phyloP scores from a whole-genome alignment of 2,888 invertebrate genomes.

The Agrochola lychnidis region DNA sequence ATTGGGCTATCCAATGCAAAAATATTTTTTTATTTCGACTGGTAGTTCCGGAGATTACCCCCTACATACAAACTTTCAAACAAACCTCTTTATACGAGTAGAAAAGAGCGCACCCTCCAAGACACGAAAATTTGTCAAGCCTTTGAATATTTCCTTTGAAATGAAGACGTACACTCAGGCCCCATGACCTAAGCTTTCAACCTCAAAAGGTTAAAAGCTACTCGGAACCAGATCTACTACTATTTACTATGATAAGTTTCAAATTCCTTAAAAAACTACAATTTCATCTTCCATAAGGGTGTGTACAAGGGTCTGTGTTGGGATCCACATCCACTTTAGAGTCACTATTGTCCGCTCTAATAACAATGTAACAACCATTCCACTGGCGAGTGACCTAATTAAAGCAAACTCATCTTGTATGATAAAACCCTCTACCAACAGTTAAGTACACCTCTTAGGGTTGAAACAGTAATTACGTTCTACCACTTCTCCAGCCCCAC shows the following conservation, averaged over 20 bases:
- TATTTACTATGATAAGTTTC: background rate
- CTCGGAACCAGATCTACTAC: background rate
- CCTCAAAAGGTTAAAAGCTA: constrained; percentile 1
- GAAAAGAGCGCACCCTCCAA: background rate
- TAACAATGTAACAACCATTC: constrained; percentile 34
- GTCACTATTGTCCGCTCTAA: constrained; percentile 30
- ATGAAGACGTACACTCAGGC: background rate
- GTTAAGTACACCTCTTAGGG: constrained; percentile 46
- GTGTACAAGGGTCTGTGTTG: constrained; percentile 8
- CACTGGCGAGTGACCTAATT: constrained; percentile 49
- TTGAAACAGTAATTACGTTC: constrained; percentile 44
- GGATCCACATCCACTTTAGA: constrained; percentile 35
- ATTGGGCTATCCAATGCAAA: no score
- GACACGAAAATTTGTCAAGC: background rate
- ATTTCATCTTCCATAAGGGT: background rate
- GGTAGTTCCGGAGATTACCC: no score
- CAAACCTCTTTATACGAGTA: no score
- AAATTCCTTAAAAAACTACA: background rate
- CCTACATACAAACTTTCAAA: no score
- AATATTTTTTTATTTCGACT: no score
- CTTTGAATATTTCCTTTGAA: background rate
- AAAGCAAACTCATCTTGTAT: constrained; percentile 33
- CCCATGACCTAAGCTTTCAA: background rate
- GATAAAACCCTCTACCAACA: constrained; percentile 42
- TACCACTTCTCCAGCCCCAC: constrained; percentile 7